Evolutionary conservation across 1,140 invertebrate genomes (phyloP), one percentile per base, ranked within the genome.

Genomic region (Drosophila eugracilis): DNA sequence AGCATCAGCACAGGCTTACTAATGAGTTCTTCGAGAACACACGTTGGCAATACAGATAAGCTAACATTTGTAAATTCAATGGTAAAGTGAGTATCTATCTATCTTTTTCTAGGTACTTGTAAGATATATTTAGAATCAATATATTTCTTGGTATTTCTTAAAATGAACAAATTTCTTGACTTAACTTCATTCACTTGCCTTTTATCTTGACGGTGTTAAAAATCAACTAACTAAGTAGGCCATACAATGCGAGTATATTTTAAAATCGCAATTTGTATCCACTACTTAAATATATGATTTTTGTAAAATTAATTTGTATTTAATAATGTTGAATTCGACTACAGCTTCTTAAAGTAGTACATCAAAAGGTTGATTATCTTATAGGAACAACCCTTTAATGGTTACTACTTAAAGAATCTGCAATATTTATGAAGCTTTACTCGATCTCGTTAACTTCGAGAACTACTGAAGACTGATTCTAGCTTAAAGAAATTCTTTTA

Each of bases 391-490:
- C 81, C 83, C 57, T 45, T 81, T 81, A 81, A 85, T 65, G 62
- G 81, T 63, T 85, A 85, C 81, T 85, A 85, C 81, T 85, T 85
- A 85, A 44, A 42, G 59, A 65, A 74, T n/a, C 14, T 60, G 50
- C 45, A 50, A 14, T 2, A 50, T 28, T 9, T 9, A 10, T 0
- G 1, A 1, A 41, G 14, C 15, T n/a, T 21, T 7, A 2, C 10
- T 28, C 17, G 5, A 7, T 19, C 39, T 26, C n/a, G 5, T 14
- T 10, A 4, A 42, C 15, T 57, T 24, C 19, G 26, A 12, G 15
- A n/a, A 39, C 14, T 28, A 26, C 22, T 7, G 5, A 7, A 22
- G 3, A 72, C 69, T 73, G 69, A 41, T 30, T 32, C 1, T 10
- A 0, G 14, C 6, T 22, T 12, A 14, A 26, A 39, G 1, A 14